Conservation (phyloP, 2,888 invertebrate genomes). For the Phyllotreta cruciferae region DNA sequence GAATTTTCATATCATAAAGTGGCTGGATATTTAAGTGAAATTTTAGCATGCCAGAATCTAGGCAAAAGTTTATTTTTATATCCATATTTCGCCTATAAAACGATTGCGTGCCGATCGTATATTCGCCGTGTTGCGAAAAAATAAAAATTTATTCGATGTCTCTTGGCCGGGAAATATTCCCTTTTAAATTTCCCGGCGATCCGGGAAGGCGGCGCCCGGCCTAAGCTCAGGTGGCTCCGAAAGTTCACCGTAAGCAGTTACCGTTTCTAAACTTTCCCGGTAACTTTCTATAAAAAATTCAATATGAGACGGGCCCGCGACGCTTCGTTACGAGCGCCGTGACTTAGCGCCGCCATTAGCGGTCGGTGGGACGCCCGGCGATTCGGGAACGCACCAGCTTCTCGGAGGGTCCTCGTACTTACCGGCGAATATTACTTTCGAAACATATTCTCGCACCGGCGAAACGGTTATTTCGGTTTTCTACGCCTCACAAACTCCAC, state of each 20-base stretch:
- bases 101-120: constrained; percentile 24
- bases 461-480: constrained; percentile 18
- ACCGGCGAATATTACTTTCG: constrained; percentile 12
- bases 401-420: constrained; percentile 14
- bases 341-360: constrained; percentile 41
- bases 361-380: constrained; percentile 12
- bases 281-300: constrained; percentile 46
- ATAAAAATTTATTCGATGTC: constrained; percentile 39
- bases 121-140: constrained; percentile 27
- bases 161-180: constrained; percentile 35
- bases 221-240: constrained; percentile 45
- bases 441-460: constrained; percentile 12
- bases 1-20: too few relatives aligned
- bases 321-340: constrained; percentile 40
- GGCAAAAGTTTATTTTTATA: constrained; percentile 32
- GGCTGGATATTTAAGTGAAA: too few relatives aligned
- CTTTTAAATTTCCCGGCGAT: constrained; percentile 36
- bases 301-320: constrained; percentile 43
- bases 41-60: constrained; percentile 22
- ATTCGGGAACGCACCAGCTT: constrained; percentile 9
- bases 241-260: constrained; percentile 42
- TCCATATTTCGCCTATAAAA: constrained; percentile 28
- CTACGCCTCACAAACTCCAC: constrained; percentile 5
- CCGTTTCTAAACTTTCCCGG: constrained; percentile 35
- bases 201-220: constrained; percentile 35